These are phyloP conservation scores for Portunus trituberculatus DNA, from an alignment of 1,140 invertebrate genomes.

Conservation along the genomic window DNA sequence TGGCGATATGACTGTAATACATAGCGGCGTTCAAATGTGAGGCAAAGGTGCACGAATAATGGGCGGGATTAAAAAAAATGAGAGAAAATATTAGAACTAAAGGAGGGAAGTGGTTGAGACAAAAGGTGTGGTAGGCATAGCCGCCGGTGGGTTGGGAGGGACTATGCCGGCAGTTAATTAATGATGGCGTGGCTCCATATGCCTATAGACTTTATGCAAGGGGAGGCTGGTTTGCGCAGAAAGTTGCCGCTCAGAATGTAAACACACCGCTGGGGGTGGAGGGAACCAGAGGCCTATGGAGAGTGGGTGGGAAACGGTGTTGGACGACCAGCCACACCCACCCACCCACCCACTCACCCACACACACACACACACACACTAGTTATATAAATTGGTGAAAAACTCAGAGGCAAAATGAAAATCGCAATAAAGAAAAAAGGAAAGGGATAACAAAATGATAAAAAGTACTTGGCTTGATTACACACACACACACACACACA, in stretches of 20 bases:
- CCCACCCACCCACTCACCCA: neutral
- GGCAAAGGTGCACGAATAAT: no score
- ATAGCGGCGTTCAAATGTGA: no score
- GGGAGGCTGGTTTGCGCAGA: slow-evolving; percentile 43
- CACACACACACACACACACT: neutral
- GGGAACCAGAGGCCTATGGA: neutral
- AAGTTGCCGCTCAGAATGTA: slow-evolving; percentile 26
- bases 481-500: slow-evolving; percentile 15
- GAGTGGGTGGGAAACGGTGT: no score
- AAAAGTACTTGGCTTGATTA: neutral
- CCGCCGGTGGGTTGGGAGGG: neutral
- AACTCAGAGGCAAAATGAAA: neutral
- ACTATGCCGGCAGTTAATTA: slow-evolving; percentile 35
- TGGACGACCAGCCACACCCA: no score
- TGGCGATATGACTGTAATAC: no score
- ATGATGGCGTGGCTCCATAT: slow-evolving; percentile 29
- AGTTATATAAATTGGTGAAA: neutral
- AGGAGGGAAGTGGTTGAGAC: neutral
- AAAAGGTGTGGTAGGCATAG: neutral
- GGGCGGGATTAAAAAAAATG: no score
- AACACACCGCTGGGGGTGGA: neutral
- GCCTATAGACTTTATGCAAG: slow-evolving; percentile 46
- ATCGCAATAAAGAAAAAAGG: neutral
- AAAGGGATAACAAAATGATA: neutral
- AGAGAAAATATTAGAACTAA: no score